phyloP scores from a whole-genome alignment of 1,140 invertebrate species.

The Drosophila micromelanica region DNA sequence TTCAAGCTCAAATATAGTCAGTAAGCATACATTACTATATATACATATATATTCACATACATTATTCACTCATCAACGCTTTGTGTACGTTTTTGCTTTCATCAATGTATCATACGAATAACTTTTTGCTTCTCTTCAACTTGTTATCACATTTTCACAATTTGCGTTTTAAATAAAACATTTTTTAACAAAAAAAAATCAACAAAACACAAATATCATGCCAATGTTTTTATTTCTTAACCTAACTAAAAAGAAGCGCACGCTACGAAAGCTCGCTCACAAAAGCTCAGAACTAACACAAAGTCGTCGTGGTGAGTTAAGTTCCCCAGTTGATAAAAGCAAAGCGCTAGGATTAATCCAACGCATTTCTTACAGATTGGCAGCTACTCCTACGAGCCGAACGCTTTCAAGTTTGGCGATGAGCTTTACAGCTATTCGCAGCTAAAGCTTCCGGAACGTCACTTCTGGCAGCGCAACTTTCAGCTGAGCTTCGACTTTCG shows the following conservation, averaged over 20 bases:
- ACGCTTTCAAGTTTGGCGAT: slow-evolving; percentile 95
- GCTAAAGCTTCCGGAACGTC: slow-evolving; percentile 87
- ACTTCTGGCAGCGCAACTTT: slow-evolving; percentile 90
- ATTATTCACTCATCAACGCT: slow-evolving; percentile 79
- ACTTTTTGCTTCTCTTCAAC: slow-evolving; percentile 56
- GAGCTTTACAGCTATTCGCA: slow-evolving; percentile 90
- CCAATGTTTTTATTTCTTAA: slow-evolving; percentile 62
- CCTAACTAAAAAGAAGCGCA: slow-evolving; percentile 49
- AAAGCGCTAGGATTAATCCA: slow-evolving; percentile 33
- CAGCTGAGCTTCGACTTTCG: slow-evolving; percentile 92
- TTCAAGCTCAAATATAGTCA: slow-evolving; percentile 31
- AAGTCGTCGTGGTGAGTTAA: slow-evolving; percentile 80
- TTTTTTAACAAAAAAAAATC: slow-evolving; percentile 61
- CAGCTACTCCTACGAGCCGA: slow-evolving; percentile 90
- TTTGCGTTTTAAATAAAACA: slow-evolving; percentile 56
- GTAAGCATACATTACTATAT: slow-evolving; percentile 23
- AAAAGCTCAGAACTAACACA: slow-evolving; percentile 81
- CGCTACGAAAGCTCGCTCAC: slow-evolving; percentile 43
- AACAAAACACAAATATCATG: slow-evolving; percentile 57
- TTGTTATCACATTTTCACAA: slow-evolving; percentile 70
- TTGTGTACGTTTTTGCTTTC: slow-evolving; percentile 83
- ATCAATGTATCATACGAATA: slow-evolving; percentile 74
- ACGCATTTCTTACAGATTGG: slow-evolving; percentile 85
- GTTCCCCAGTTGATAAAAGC: slow-evolving; percentile 29
- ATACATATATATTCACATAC: slow-evolving; percentile 28